A percentile compares a stretch with the other conserved stretches of the same genome.
phyloP scores from a whole-genome alignment of 2,888 invertebrate species.

The Idaea dimidiata region DNA sequence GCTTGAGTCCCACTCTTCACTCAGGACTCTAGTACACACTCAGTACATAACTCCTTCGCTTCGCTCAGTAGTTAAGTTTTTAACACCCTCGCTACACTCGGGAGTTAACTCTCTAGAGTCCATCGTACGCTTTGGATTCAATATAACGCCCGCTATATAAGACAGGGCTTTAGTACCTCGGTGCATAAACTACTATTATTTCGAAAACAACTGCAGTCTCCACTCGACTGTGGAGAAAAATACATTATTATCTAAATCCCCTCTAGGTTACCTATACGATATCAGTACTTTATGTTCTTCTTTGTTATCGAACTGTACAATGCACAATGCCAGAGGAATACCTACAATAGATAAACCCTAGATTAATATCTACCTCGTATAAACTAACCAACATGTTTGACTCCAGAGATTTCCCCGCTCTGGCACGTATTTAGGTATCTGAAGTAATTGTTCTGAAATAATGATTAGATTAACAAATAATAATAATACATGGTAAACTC shows the following conservation, averaged over 20 bases:
- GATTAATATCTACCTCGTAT: conserved; percentile 27
- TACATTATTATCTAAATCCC: conserved; percentile 10
- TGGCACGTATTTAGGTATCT: background rate
- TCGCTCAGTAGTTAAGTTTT: too few species aligned
- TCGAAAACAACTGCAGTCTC: conserved; percentile 11
- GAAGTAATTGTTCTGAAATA: background rate
- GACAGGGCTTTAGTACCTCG: too few species aligned
- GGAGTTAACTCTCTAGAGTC: too few species aligned
- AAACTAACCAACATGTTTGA: conserved; percentile 20
- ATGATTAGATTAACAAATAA: background rate
- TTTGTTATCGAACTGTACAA: conserved; percentile 15
- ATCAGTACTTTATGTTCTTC: conserved; percentile 11
- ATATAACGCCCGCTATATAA: too few species aligned
- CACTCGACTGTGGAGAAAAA: conserved; percentile 13
- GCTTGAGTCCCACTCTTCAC: too few species aligned
- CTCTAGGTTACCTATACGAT: background rate
- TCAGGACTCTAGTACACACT: too few species aligned
- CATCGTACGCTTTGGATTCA: too few species aligned
- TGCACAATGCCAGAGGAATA: conserved; percentile 5
- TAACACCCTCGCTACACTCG: too few species aligned
- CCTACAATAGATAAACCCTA: conserved; percentile 25
- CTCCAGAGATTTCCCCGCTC: background rate
- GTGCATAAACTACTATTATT: background rate
- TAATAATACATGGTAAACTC: background rate
- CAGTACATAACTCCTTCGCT: too few species aligned